A percentile compares a stretch with the other conserved stretches of the same genome.
Conservation (phyloP, 1,140 invertebrate species). For the Achroia grisella region DNA sequence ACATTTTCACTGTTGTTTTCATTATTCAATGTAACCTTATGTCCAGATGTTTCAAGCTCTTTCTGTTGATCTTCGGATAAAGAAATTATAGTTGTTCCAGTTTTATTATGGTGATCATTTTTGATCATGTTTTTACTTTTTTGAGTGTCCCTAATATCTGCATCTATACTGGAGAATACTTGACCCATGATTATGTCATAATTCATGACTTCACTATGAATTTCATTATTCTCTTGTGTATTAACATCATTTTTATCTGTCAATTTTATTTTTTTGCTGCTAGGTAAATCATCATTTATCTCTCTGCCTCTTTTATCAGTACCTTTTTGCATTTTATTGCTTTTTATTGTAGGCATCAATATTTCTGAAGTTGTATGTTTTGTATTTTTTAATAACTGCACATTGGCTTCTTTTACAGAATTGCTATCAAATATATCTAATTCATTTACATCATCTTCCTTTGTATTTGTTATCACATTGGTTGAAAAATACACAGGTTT, state of each 20-base stretch:
- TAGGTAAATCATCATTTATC: conserved; percentile 17
- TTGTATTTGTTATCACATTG: conserved; percentile 4
- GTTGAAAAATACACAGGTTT: background rate
- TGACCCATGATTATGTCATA: conserved; percentile 50
- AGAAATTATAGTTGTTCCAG: no score
- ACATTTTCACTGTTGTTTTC: conserved; percentile 50
- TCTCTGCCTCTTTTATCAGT: conserved; percentile 39
- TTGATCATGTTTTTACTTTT: conserved; percentile 13
- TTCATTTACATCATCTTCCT: conserved; percentile 24
- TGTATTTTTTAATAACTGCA: conserved; percentile 28
- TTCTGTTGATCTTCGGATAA: no score
- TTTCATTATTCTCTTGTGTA: conserved; percentile 3
- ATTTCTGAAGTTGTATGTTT: conserved; percentile 42
- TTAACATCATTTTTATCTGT: background rate
- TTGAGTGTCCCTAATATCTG: conserved; percentile 33
- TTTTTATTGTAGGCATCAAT: conserved; percentile 30
- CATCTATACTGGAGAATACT: conserved; percentile 57
- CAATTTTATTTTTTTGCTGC: conserved; percentile 38
- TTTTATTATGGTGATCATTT: no score
- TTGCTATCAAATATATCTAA: conserved; percentile 49
- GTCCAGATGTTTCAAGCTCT: no score
- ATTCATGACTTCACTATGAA: conserved; percentile 35
- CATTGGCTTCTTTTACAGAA: conserved; percentile 33
- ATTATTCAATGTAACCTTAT: conserved; percentile 1
- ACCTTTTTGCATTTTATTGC: conserved; percentile 17